These are phyloP conservation scores for Psilopogon haemacephalus DNA, from an alignment of 2,113 vertebrate genomes.

Conservation along the genomic window DNA sequence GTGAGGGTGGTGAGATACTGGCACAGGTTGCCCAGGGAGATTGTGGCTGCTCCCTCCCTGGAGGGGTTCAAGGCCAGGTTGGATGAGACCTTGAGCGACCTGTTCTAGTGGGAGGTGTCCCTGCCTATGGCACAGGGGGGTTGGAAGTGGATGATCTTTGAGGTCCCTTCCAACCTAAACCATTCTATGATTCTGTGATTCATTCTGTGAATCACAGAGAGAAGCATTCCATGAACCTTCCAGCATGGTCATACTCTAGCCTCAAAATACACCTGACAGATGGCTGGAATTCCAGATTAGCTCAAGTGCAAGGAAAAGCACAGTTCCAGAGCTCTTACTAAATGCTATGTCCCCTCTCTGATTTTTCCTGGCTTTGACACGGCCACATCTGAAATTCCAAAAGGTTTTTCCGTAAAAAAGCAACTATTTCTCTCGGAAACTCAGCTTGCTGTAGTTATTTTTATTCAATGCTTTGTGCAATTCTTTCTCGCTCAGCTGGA, in stretches of 20 bases:
- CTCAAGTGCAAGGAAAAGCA: background rate
- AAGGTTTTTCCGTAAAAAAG: background rate
- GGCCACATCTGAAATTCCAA: background rate
- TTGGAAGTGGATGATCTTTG: no score
- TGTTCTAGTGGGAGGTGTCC: no score
- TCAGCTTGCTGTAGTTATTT: background rate
- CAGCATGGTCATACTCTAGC: background rate
- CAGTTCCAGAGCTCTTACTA: background rate
- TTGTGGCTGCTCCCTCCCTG: no score
- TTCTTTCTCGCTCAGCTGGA: slow-evolving; percentile 7
- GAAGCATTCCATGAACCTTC: no score
- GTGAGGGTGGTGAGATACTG: no score
- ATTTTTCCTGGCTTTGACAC: background rate
- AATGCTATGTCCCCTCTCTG: background rate
- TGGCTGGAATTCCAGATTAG: background rate
- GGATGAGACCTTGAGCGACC: no score
- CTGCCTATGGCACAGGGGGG: no score
- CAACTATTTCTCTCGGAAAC: background rate
- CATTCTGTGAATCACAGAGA: background rate
- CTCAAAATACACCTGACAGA: background rate
- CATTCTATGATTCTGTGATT: no score
- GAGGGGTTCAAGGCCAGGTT: no score
- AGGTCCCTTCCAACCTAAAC: no score
- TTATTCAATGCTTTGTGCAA: background rate
- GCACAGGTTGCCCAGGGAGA: no score